Conservation (phyloP, 2,888 invertebrate species). For the Baccha elongata region DNA sequence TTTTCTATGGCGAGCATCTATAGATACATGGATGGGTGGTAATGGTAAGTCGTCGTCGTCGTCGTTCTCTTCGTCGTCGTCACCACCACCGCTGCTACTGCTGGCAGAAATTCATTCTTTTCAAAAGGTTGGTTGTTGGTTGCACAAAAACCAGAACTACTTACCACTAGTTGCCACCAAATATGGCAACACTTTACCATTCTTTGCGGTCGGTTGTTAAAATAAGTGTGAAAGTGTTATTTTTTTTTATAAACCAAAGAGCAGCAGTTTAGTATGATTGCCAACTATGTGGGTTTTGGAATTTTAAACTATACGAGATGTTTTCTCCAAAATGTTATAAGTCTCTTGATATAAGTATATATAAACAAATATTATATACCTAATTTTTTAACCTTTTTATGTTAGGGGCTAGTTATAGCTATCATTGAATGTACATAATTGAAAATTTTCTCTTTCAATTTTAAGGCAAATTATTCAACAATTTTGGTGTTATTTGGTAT, state of each 20-base stretch:
- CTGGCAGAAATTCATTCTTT: constrained; percentile 29
- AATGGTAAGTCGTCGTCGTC: not conserved
- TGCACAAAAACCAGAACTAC: constrained; percentile 31
- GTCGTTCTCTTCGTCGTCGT: no score
- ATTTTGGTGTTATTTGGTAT: no score
- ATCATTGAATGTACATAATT: no score
- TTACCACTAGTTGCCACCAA: constrained; percentile 66
- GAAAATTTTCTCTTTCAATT: no score
- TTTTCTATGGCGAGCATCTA: constrained; percentile 54
- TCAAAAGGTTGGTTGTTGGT: constrained; percentile 15
- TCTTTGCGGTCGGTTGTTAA: constrained; percentile 77
- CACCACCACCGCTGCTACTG: constrained; percentile 25
- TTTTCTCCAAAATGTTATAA: no score
- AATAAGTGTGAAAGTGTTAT: constrained; percentile 80
- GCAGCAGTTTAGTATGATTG: constrained; percentile 29
- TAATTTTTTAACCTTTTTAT: no score
- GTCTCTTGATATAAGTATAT: no score
- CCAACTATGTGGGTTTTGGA: not conserved
- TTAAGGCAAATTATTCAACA: no score
- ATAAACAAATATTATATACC: no score
- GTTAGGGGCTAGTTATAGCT: no score
- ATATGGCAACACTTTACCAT: constrained; percentile 71
- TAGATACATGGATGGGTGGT: not conserved
- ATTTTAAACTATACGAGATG: no score
- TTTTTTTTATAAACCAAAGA: constrained; percentile 71